phyloP scores from a whole-genome alignment of 2,888 invertebrate species.

The Saturnia japonica region DNA sequence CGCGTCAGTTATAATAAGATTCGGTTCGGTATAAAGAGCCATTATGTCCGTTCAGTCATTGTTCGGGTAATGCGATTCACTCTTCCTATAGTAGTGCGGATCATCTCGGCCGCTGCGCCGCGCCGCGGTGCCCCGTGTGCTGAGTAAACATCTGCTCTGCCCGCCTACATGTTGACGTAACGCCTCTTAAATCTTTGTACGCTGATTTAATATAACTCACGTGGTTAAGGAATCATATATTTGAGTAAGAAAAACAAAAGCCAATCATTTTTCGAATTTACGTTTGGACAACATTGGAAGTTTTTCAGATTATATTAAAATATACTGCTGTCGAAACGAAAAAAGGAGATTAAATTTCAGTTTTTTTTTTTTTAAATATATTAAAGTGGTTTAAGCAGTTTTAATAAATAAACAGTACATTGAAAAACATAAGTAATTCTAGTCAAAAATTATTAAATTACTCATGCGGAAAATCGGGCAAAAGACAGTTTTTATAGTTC shows the following conservation, averaged over 20 bases:
- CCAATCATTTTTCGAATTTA: background rate
- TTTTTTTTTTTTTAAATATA: too few relatives aligned
- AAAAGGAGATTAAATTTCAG: too few relatives aligned
- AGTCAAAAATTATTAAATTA: too few relatives aligned
- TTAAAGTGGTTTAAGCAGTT: too few relatives aligned
- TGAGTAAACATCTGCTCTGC: conserved; percentile 21
- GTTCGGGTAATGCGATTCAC: conserved; percentile 59
- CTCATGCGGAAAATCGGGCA: too few relatives aligned
- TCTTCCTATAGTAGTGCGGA: conserved; percentile 36
- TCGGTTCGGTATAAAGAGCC: conserved; percentile 55
- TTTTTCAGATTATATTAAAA: too few relatives aligned
- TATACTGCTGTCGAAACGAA: too few relatives aligned
- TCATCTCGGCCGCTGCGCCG: conserved; percentile 18
- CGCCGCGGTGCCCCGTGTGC: conserved; percentile 19
- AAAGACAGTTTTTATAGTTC: too few relatives aligned
- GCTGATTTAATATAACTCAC: background rate
- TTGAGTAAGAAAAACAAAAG: background rate
- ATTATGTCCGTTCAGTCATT: conserved; percentile 59
- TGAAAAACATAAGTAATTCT: too few relatives aligned
- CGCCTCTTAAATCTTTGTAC: conserved; percentile 4
- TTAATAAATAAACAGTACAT: too few relatives aligned
- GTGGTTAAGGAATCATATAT: conserved; percentile 6
- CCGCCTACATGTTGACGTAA: conserved; percentile 20
- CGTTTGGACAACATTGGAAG: background rate
- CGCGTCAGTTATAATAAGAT: conserved; percentile 69